These are phyloP conservation scores for Cotesia typhae DNA, from an alignment of 1,140 invertebrate genomes.

Conservation along the genomic window DNA sequence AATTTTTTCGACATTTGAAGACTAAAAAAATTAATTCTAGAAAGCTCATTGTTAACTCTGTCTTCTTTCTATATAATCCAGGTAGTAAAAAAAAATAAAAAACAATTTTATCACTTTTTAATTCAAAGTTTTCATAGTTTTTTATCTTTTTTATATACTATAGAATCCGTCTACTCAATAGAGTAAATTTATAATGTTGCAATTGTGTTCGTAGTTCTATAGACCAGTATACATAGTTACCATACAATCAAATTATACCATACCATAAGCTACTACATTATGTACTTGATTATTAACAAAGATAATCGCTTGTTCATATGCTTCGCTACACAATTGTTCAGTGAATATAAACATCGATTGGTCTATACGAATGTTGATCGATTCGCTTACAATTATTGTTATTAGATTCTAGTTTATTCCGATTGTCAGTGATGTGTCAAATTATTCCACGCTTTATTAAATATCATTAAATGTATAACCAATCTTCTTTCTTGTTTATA, in stretches of 20 bases:
- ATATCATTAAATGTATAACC: not conserved
- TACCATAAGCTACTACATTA: not conserved
- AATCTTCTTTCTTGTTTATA: not conserved
- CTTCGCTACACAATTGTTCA: slow-evolving; percentile 30
- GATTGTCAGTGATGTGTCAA: not conserved
- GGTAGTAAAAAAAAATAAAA: not conserved
- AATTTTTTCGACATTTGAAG: too few relatives aligned
- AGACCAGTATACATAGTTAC: slow-evolving; percentile 2
- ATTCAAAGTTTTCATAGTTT: too few relatives aligned
- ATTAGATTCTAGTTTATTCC: slow-evolving; percentile 10
- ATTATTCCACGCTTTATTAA: too few relatives aligned
- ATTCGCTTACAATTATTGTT: slow-evolving; percentile 21
- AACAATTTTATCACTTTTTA: too few relatives aligned
- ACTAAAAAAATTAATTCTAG: too few relatives aligned
- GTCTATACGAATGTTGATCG: slow-evolving; percentile 15
- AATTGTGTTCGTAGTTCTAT: not conserved
- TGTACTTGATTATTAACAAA: slow-evolving; percentile 29
- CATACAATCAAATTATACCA: not conserved
- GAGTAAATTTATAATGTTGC: not conserved
- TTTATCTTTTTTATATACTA: too few relatives aligned
- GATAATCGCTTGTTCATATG: slow-evolving; percentile 26
- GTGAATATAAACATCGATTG: slow-evolving; percentile 25
- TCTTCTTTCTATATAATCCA: too few relatives aligned
- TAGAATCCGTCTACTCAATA: too few relatives aligned
- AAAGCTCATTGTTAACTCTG: too few relatives aligned